phyloP scores from a whole-genome alignment of 2,797 vertebrate genomes.

The Ctenosaura bakeri region DNA sequence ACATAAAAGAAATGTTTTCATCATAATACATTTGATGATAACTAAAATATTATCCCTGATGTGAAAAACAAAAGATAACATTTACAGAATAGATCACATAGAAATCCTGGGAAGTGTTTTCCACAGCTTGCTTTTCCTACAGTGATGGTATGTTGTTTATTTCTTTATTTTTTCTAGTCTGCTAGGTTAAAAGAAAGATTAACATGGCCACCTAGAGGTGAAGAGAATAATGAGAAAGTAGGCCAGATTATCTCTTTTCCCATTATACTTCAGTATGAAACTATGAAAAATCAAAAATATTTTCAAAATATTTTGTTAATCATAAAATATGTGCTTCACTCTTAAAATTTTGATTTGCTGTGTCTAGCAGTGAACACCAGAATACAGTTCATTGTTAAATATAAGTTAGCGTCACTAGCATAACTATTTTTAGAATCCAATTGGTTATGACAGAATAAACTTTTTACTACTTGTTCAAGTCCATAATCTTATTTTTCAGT shows the following conservation, averaged over 20 bases:
- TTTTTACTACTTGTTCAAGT: neutral
- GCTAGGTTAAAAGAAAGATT: constrained; percentile 71
- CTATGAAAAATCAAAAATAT: neutral
- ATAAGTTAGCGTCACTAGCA: neutral
- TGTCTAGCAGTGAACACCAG: neutral
- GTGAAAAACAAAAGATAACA: constrained; percentile 44
- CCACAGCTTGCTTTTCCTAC: constrained; percentile 40
- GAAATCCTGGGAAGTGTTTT: constrained; percentile 38
- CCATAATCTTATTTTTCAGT: neutral
- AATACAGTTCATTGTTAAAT: neutral
- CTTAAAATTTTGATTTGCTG: neutral
- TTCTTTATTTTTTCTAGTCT: constrained; percentile 29
- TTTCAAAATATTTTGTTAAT: constrained; percentile 27
- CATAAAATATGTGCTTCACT: constrained; percentile 27
- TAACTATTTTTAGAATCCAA: neutral
- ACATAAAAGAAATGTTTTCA: neutral
- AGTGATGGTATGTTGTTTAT: neutral
- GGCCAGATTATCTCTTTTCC: constrained; percentile 33
- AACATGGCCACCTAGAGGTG: constrained; percentile 84
- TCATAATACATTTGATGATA: neutral
- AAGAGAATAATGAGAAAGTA: constrained; percentile 72
- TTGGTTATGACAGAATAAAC: neutral
- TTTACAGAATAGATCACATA: constrained; percentile 32
- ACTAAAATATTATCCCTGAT: constrained; percentile 48
- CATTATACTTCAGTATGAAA: constrained; percentile 42